Conservation (phyloP, 2,113 vertebrate genomes). For the Noctilio leporinus region DNA sequence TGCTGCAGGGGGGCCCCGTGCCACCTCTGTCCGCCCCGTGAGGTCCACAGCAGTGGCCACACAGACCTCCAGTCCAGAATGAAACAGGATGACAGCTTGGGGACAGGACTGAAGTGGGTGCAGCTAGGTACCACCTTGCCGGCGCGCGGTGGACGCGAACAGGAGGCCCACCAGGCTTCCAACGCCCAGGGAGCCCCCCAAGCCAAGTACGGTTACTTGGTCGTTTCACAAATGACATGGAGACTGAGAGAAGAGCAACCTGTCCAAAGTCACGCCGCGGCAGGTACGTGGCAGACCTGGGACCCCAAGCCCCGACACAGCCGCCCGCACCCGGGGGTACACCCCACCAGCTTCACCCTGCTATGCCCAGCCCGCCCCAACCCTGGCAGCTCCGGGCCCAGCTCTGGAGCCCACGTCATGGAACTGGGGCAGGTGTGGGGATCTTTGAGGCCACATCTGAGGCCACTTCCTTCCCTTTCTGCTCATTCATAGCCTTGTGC, state of each 20-base stretch:
- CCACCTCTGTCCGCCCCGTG: fast-evolving
- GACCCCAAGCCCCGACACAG: neutral
- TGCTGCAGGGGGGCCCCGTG: fast-evolving
- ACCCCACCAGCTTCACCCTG: neutral
- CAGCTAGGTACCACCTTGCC: neutral
- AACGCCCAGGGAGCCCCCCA: fast-evolving
- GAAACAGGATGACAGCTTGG: fast-evolving
- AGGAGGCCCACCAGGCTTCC: no score
- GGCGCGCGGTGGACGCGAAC: fast-evolving
- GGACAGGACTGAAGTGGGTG: fast-evolving
- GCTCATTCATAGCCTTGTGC: conserved; percentile 2
- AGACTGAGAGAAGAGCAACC: no score
- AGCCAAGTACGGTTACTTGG: fast-evolving
- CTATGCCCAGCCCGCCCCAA: no score
- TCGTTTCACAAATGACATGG: neutral
- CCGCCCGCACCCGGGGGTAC: neutral
- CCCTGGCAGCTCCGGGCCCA: fast-evolving
- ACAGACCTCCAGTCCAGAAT: fast-evolving
- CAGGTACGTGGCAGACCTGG: fast-evolving
- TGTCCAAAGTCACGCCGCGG: fast-evolving
- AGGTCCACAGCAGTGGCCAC: neutral
- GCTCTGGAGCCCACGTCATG: neutral
- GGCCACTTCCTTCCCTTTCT: conserved; percentile 41
- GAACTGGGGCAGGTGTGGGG: neutral
- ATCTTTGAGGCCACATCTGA: fast-evolving